phyloP scores from a whole-genome alignment of 2,888 invertebrate genomes.

The Temnothorax unifasciatus region DNA sequence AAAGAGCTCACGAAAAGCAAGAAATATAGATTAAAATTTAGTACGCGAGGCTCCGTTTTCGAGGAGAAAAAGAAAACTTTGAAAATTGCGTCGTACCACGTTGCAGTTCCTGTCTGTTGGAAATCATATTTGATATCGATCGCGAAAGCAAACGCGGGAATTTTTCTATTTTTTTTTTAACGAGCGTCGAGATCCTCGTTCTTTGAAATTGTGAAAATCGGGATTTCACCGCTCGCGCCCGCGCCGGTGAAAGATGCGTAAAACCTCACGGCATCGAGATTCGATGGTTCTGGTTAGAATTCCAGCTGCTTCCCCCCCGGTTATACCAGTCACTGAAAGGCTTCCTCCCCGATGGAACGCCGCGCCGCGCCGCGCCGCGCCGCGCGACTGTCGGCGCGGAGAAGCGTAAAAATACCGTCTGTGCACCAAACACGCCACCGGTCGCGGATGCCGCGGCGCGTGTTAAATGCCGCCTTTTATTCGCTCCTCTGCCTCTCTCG shows the following conservation, averaged over 20 bases:
- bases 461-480: slow-evolving; percentile 52
- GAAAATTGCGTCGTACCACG: background rate
- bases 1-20: background rate
- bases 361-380: slow-evolving; percentile 12
- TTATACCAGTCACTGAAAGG: slow-evolving; percentile 20
- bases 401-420: slow-evolving; percentile 50
- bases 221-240: background rate
- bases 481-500: slow-evolving; percentile 34
- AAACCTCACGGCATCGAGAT: background rate
- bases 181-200: background rate
- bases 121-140: background rate
- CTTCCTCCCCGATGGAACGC: background rate
- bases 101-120: background rate
- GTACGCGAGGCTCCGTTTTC: background rate
- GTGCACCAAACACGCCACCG: slow-evolving; percentile 36
- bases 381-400: slow-evolving; percentile 4
- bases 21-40: background rate
- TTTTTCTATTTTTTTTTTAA: background rate
- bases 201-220: background rate
- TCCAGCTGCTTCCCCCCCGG: slow-evolving; percentile 16
- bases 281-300: slow-evolving; percentile 5
- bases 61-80: background rate
- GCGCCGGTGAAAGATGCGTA: background rate
- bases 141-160: background rate
- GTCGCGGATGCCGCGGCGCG: slow-evolving; percentile 35